phyloP scores from a whole-genome alignment of 1,140 invertebrate genomes.

The Myzus persicae region DNA sequence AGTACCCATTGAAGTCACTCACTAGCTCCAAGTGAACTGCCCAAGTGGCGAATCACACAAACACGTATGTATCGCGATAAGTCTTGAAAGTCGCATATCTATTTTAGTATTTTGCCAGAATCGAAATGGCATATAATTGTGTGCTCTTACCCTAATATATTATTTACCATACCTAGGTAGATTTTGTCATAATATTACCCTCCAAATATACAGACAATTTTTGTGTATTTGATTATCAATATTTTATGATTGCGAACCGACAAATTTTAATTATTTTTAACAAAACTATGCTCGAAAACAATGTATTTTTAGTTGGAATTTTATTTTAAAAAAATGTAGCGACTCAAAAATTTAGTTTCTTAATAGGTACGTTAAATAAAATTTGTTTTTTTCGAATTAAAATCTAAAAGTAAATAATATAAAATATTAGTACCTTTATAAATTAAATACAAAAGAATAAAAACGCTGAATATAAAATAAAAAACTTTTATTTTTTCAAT shows the following conservation, averaged over 20 bases:
- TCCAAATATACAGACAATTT: background rate
- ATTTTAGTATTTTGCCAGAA: too few species aligned
- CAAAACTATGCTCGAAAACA: background rate
- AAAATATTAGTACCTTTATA: background rate
- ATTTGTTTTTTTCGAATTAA: background rate
- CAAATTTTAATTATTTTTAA: background rate
- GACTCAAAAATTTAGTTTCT: background rate
- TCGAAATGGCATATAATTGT: too few species aligned
- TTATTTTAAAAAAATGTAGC: background rate
- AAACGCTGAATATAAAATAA: background rate
- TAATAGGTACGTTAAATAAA: background rate
- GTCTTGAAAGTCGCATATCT: too few species aligned
- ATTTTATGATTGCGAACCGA: background rate
- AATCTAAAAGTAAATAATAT: slow-evolving; percentile 3
- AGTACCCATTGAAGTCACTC: too few species aligned
- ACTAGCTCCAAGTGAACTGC: too few species aligned
- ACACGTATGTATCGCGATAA: too few species aligned
- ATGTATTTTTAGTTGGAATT: background rate
- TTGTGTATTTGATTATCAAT: background rate
- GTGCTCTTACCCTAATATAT: too few species aligned
- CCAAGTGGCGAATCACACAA: too few species aligned
- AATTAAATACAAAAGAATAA: background rate
- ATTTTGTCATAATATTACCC: background rate
- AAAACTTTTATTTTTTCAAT: slow-evolving; percentile 11
- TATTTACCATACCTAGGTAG: too few species aligned